phyloP scores from a whole-genome alignment of 2,113 vertebrate species.

The Anas platyrhynchos region DNA sequence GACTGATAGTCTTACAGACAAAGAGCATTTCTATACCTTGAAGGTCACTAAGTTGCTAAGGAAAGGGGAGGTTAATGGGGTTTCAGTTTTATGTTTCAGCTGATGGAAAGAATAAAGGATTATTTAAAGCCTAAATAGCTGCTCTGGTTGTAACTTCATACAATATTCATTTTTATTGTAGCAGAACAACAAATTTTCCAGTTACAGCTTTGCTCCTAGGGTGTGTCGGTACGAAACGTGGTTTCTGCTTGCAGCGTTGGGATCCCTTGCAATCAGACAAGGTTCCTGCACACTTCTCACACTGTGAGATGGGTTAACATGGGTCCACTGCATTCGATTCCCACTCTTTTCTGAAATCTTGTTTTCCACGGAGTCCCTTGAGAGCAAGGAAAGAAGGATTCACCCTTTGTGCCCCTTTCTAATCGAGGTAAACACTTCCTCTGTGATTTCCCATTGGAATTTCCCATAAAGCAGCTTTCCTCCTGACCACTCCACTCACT shows the following conservation, averaged over 20 bases:
- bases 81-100: not conserved
- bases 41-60: not conserved
- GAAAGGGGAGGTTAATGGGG: not conserved
- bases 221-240: not conserved
- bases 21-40: not conserved
- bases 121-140: not conserved
- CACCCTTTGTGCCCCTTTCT: not conserved
- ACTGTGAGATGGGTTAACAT: accelerated
- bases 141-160: not conserved
- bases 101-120: slow-evolving; percentile 13
- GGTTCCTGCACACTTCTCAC: not conserved
- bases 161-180: not conserved
- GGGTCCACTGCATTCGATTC: not conserved
- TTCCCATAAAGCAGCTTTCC: not conserved
- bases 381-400: not conserved
- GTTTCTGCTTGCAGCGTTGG: not conserved
- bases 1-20: not conserved
- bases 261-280: not conserved
- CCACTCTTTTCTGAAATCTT: not conserved
- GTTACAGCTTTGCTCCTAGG: not conserved
- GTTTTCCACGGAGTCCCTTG: not conserved
- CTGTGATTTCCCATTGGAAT: slow-evolving; percentile 27
- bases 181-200: not conserved
- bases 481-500: not conserved
- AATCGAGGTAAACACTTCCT: slow-evolving; percentile 40